Conservation (phyloP, 2,113 vertebrate species). For the Eptesicus fuscus region DNA sequence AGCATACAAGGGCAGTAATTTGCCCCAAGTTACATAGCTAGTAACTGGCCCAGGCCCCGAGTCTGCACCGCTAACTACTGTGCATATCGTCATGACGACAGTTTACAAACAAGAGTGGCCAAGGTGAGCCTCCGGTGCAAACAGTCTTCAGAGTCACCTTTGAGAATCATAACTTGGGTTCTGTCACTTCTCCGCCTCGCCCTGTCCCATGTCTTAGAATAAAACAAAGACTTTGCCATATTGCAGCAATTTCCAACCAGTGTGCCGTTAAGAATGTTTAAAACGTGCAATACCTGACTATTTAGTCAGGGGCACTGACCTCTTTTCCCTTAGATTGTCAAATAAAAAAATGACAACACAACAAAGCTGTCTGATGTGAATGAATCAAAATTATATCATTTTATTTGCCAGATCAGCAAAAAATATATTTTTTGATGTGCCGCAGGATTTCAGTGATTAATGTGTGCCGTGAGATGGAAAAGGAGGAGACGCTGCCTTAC, state of each 20-base stretch:
- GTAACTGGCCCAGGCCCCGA: not conserved
- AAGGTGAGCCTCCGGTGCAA: not conserved
- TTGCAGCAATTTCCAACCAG: not conserved
- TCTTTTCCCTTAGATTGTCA: not conserved
- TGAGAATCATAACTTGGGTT: not conserved
- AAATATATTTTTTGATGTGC: not conserved
- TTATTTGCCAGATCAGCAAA: not conserved
- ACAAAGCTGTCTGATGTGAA: not conserved
- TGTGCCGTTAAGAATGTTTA: not conserved
- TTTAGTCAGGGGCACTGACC: not conserved
- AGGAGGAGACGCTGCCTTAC: not conserved
- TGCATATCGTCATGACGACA: not conserved
- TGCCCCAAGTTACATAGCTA: not conserved
- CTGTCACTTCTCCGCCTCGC: not conserved
- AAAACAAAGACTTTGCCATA: not conserved
- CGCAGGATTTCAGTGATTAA: not conserved
- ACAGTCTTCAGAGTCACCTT: not conserved
- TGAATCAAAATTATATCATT: not conserved
- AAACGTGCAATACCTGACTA: not conserved
- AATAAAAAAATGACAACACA: not conserved
- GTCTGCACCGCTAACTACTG: not conserved
- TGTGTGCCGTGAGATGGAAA: not conserved
- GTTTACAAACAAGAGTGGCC: not conserved
- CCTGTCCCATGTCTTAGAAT: not conserved
- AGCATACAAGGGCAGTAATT: not conserved